phyloP scores from a whole-genome alignment of 2,888 invertebrate genomes.

The Didymodactylos carnosus region DNA sequence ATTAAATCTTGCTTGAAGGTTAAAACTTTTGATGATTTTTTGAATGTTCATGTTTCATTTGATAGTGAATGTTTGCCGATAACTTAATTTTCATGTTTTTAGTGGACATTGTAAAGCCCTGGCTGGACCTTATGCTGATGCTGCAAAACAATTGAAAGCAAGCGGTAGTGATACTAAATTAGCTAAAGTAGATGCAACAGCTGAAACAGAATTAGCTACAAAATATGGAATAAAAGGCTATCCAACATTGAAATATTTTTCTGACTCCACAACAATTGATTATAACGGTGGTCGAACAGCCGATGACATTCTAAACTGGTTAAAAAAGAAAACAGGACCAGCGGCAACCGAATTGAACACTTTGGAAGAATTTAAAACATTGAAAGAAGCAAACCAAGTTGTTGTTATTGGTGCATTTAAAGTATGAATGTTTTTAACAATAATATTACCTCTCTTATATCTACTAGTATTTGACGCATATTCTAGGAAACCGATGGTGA shows the following conservation, averaged over 20 bases:
- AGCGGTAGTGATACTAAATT: conserved; percentile 49
- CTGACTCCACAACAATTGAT: conserved; percentile 58
- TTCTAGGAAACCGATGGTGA: conserved; percentile 51
- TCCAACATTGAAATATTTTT: conserved; percentile 92
- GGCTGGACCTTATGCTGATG: conserved; percentile 84
- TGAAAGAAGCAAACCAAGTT: conserved; percentile 59
- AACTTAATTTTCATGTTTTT: too few relatives aligned
- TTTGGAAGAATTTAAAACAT: conserved; percentile 53
- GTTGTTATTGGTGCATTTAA: conserved; percentile 45
- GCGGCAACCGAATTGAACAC: conserved; percentile 59
- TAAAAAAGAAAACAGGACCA: conserved; percentile 88
- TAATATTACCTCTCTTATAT: background rate
- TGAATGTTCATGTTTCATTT: too few relatives aligned
- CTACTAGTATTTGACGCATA: too few relatives aligned
- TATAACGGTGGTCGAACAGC: conserved; percentile 74
- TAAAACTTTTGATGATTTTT: too few relatives aligned
- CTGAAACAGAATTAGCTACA: conserved; percentile 68
- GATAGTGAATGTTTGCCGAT: too few relatives aligned
- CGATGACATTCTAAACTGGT: conserved; percentile 76
- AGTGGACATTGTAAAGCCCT: conserved; percentile 95
- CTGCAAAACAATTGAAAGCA: conserved; percentile 61
- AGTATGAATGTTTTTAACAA: background rate
- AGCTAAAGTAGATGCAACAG: conserved; percentile 88
- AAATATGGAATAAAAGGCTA: conserved; percentile 71
- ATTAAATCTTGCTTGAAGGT: too few relatives aligned